These are phyloP conservation scores for Holcopasites calliopsidis DNA, from an alignment of 1,140 invertebrate species.

Conservation along the genomic window DNA sequence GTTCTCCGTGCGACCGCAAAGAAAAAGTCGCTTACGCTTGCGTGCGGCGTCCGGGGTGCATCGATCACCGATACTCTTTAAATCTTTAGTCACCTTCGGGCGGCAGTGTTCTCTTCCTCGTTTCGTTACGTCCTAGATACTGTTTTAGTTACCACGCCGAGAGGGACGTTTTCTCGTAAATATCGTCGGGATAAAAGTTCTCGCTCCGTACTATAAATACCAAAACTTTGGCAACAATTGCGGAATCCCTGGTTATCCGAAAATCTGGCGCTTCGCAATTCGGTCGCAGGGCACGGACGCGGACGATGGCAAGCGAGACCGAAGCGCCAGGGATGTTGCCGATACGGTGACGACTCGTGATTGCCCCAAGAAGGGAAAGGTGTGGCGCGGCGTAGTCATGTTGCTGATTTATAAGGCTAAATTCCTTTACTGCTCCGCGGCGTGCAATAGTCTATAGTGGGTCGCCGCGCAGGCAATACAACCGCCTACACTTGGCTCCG, in stretches of 20 bases:
- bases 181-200: background rate
- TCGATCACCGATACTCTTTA: constrained; percentile 26
- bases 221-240: too few species aligned
- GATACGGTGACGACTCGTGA: constrained; percentile 66
- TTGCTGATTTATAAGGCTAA: constrained; percentile 80
- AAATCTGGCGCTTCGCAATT: constrained; percentile 15
- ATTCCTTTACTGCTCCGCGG: constrained; percentile 67
- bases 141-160: constrained; percentile 20
- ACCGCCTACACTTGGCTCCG: constrained; percentile 58
- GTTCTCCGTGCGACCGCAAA: background rate
- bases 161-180: constrained; percentile 32
- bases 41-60: constrained; percentile 23
- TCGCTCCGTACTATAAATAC: background rate
- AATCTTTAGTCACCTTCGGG: constrained; percentile 5
- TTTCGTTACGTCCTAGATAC: constrained; percentile 27
- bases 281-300: constrained; percentile 11
- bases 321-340: constrained; percentile 57
- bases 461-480: constrained; percentile 54
- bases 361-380: constrained; percentile 79
- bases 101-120: constrained; percentile 12
- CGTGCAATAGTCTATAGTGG: constrained; percentile 47
- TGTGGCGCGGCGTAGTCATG: constrained; percentile 78
- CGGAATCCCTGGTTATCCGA: background rate
- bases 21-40: constrained; percentile 9
- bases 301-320: background rate